phyloP scores from a whole-genome alignment of 2,113 vertebrate species.

The Misgurnus anguillicaudatus region DNA sequence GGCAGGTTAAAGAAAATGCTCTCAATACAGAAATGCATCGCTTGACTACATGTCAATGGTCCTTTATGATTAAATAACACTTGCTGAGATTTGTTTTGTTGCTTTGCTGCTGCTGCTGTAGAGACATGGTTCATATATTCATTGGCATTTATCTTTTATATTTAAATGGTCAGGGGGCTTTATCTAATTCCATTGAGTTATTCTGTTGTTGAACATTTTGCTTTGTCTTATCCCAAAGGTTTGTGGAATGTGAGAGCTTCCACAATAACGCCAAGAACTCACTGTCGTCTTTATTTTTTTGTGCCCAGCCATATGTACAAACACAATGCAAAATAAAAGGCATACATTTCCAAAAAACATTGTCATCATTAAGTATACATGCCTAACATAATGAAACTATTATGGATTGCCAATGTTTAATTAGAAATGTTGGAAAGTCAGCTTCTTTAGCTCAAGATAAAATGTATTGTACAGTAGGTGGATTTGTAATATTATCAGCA shows the following conservation, averaged over 20 bases:
- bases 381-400: not conserved
- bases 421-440: no score
- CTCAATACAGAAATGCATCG: no score
- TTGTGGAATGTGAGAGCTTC: constrained; percentile 56
- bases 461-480: no score
- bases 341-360: constrained; percentile 61
- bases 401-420: not conserved
- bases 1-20: not conserved
- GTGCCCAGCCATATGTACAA: constrained; percentile 72
- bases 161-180: constrained; percentile 24
- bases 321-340: constrained; percentile 66
- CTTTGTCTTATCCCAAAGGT: constrained; percentile 70
- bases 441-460: no score
- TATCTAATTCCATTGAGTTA: constrained; percentile 36
- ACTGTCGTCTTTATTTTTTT: constrained; percentile 65
- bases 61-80: not conserved
- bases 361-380: not conserved
- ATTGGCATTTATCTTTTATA: constrained; percentile 34
- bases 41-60: not conserved
- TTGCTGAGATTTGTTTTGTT: not conserved
- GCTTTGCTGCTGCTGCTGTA: not conserved
- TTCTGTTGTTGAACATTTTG: constrained; percentile 38
- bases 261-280: constrained; percentile 72
- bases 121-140: constrained; percentile 1
- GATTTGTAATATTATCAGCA: no score